phyloP scores from a whole-genome alignment of 2,888 invertebrate genomes.

The Subacronicta megacephala region DNA sequence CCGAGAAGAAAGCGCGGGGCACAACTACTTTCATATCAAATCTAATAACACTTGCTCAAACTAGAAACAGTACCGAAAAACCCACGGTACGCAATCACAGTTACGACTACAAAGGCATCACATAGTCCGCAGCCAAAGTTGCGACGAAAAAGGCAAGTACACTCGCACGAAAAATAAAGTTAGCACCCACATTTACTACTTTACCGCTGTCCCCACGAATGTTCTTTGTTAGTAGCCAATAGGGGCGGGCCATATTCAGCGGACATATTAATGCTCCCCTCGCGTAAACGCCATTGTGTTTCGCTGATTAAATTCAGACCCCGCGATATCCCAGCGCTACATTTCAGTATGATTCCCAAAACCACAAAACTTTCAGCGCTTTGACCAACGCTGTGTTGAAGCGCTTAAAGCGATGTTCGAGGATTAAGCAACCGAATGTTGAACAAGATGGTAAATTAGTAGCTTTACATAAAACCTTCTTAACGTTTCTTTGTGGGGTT shows the following conservation, averaged over 20 bases:
- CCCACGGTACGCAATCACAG: too few relatives aligned
- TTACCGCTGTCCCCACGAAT: not conserved
- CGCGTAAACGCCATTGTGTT: constrained; percentile 6
- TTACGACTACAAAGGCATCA: too few relatives aligned
- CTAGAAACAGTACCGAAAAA: too few relatives aligned
- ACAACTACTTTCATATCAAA: too few relatives aligned
- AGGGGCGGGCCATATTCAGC: not conserved
- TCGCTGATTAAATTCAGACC: constrained; percentile 17
- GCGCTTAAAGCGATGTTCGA: constrained; percentile 17
- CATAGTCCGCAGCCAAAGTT: too few relatives aligned
- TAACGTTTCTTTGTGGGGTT: too few relatives aligned
- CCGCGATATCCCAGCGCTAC: constrained; percentile 6
- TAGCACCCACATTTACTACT: not conserved
- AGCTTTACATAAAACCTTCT: too few relatives aligned
- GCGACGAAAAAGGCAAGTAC: too few relatives aligned
- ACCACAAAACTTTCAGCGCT: constrained; percentile 39
- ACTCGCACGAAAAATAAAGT: not conserved
- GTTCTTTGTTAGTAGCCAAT: not conserved
- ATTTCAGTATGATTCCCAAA: constrained; percentile 14
- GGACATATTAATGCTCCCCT: not conserved
- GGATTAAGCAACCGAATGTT: not conserved
- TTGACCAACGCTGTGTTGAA: constrained; percentile 13
- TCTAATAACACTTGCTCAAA: too few relatives aligned
- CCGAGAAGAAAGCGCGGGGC: too few relatives aligned
- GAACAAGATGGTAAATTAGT: too few relatives aligned